These are phyloP conservation scores for Nymphalis c-album DNA, from an alignment of 2,888 invertebrate species.

Conservation along the genomic window DNA sequence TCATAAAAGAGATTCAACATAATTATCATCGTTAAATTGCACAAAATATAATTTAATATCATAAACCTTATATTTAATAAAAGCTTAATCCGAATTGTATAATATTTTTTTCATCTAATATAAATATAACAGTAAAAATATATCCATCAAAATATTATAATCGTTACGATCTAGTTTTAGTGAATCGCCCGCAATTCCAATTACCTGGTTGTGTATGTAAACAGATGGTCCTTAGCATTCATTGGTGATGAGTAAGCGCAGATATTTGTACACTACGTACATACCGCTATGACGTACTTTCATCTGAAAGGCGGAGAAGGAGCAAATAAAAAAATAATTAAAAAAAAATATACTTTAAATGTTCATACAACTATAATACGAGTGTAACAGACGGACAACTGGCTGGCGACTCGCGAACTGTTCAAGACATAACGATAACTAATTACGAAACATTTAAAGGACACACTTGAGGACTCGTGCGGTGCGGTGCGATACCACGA, in stretches of 20 bases:
- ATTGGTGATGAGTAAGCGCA: constrained; percentile 49
- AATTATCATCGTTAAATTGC: not conserved
- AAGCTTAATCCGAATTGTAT: not conserved
- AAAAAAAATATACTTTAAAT: constrained; percentile 26
- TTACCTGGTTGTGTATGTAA: constrained; percentile 31
- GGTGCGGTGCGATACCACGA: not conserved
- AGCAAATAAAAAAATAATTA: constrained; percentile 40
- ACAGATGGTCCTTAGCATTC: constrained; percentile 41
- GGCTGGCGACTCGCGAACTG: not conserved
- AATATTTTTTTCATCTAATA: not conserved
- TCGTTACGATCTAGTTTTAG: not conserved
- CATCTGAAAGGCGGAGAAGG: constrained; percentile 63
- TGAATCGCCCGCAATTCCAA: not conserved
- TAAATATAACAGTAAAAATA: not conserved
- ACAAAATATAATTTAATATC: too few relatives aligned
- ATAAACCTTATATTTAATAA: not conserved
- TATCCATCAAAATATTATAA: not conserved
- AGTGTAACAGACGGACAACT: too few relatives aligned
- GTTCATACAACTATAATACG: too few relatives aligned
- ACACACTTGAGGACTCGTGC: not conserved
- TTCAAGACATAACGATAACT: not conserved
- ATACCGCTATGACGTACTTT: constrained; percentile 49
- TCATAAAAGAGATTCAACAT: too few relatives aligned
- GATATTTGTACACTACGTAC: constrained; percentile 54
- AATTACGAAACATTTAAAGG: not conserved